These are phyloP conservation scores for Paralinhomoeus sp. DNA, from an alignment of 2,888 invertebrate genomes.

Conservation along the genomic window DNA sequence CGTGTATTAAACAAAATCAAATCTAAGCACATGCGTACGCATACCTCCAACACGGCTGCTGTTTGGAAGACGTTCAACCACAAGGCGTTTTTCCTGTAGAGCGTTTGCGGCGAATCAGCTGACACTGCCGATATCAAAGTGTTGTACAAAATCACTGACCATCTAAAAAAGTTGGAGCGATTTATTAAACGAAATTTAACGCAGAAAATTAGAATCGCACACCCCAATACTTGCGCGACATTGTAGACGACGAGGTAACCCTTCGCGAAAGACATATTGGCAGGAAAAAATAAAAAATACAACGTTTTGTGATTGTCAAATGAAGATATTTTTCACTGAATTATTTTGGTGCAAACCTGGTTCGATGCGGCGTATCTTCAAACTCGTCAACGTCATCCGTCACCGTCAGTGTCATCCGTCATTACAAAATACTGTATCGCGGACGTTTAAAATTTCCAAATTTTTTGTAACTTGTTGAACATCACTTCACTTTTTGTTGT, in stretches of 20 bases:
- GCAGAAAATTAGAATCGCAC: constrained; percentile 1
- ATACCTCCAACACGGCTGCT: constrained; percentile 66
- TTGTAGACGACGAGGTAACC: constrained; percentile 19
- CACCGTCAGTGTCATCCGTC: no score
- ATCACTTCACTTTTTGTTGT: no score
- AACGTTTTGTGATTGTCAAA: no score
- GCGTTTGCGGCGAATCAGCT: constrained; percentile 15
- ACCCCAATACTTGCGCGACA: constrained; percentile 18
- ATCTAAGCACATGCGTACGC: no score
- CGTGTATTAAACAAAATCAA: neutral
- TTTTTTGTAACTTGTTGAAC: no score
- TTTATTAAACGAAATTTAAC: neutral
- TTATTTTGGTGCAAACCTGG: no score
- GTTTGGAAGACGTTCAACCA: constrained; percentile 73
- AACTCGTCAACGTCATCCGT: no score
- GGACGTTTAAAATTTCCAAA: no score
- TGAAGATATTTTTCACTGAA: no score
- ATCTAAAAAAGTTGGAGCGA: constrained; percentile 10
- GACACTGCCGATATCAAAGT: constrained; percentile 13
- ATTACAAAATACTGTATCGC: no score
- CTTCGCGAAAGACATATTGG: constrained; percentile 13
- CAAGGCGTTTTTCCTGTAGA: constrained; percentile 51
- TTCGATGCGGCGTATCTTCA: no score
- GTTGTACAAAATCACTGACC: constrained; percentile 17
- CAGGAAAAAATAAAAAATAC: no score